Evolutionary conservation across 2,888 invertebrate genomes (phyloP), one percentile per base, ranked within the genome.

Genomic region (Lutraria lutraria): DNA sequence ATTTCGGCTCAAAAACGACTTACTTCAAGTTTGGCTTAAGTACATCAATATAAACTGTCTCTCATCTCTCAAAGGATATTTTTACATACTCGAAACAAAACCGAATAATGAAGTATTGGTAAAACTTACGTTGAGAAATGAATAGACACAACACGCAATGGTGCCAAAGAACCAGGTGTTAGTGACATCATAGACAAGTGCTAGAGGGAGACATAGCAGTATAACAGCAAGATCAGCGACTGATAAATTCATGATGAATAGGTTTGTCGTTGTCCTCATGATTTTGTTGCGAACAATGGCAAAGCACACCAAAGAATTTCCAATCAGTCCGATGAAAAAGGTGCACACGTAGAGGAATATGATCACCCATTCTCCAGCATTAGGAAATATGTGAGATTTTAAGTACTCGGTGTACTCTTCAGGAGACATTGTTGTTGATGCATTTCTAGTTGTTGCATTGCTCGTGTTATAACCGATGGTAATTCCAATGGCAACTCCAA

Each of bases 261-360:
- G 98, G 97, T 99, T 99, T 88, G 99, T 99, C 72, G 99, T 98
- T 0, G 98, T 99, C 89, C 98, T 97, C 99, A 99, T 99, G 0
- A 98, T 97, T 94, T 98, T 98, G 95, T 99, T 99, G 88, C 98
- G 97, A 95, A 98, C 98, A 52, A 99, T 98, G 0, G 98, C 99
- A 85, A 98, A 97, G 95, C 98, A 98, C 72, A 99, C 99, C 82
- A 99, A 97, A 13, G 81, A 43, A 95, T 99, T 99, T 0, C 99
- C 99, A 54, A 98, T 97, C 63, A 99, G 97, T 0, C 99, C 99
- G 84, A 98, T 97, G 16, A 98, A 96, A 95, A 99, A 98, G 0
- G 98, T 98, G 53, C 98, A 96, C 0, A 97, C 97, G 96, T 98
- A 98, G 53, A 98, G 97, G 0, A 97, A 97, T 88, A 99, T 98